Percentiles rank a stretch among this genome's conserved stretches.
Conservation (phyloP, 2,797 vertebrate genomes). For the Epinephelus awoara region DNA sequence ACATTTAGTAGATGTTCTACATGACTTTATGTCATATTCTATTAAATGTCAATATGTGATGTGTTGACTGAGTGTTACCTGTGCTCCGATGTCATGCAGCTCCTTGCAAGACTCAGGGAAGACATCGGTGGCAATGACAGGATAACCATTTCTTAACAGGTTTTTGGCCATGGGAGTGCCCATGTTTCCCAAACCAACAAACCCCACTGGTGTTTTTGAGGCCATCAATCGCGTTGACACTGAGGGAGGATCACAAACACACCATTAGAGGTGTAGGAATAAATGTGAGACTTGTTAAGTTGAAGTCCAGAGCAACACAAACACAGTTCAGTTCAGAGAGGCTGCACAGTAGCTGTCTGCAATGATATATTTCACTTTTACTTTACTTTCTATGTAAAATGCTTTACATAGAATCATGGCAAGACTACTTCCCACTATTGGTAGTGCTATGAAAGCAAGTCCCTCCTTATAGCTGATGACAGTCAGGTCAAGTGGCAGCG, state of each 20-base stretch:
- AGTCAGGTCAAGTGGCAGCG: background rate
- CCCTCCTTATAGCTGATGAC: background rate
- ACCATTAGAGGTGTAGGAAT: background rate
- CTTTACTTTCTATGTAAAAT: background rate
- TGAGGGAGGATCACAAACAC: slow-evolving; percentile 64
- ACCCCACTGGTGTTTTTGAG: slow-evolving; percentile 97
- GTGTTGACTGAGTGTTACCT: slow-evolving; percentile 84
- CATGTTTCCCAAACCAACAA: slow-evolving; percentile 98
- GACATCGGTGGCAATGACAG: slow-evolving; percentile 93
- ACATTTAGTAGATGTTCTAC: background rate
- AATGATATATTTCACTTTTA: background rate
- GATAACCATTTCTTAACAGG: slow-evolving; percentile 95
- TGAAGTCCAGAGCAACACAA: slow-evolving; percentile 8
- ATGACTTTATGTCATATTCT: background rate
- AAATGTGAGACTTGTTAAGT: background rate
- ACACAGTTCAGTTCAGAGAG: background rate
- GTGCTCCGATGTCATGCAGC: slow-evolving; percentile 93
- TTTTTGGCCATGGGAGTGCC: slow-evolving; percentile 98
- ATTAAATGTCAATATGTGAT: background rate
- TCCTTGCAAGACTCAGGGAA: slow-evolving; percentile 97
- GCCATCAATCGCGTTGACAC: slow-evolving; percentile 94
- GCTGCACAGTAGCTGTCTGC: background rate
- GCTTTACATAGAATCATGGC: background rate
- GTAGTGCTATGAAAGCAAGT: background rate
- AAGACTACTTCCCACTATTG: background rate